Conservation (phyloP, 1,140 invertebrate species). For the Pogonomyrmex californicus region DNA sequence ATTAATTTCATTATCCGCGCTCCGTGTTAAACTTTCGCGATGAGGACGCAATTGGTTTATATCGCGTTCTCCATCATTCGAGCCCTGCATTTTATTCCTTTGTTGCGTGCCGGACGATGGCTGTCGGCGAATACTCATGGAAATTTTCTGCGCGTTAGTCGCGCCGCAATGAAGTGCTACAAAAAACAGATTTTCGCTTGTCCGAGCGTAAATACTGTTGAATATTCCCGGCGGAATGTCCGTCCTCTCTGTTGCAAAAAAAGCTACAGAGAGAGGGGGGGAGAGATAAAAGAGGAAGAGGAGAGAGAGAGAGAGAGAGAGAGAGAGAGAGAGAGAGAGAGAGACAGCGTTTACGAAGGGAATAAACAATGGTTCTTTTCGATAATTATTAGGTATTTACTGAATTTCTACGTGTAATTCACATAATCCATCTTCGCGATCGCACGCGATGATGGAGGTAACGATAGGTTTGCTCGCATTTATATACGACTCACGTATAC, state of each 20-base stretch:
- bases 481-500: neutral
- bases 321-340: neutral
- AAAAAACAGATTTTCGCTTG: constrained; percentile 66
- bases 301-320: neutral
- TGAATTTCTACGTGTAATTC: constrained; percentile 13
- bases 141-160: constrained; percentile 60
- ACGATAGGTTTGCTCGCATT: neutral
- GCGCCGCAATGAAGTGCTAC: constrained; percentile 16
- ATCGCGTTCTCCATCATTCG: constrained; percentile 32
- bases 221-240: constrained; percentile 35
- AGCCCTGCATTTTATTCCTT: constrained; percentile 32
- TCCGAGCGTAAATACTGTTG: constrained; percentile 50
- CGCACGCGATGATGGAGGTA: constrained; percentile 4
- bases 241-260: constrained; percentile 22
- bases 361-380: constrained; percentile 13
- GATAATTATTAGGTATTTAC: constrained; percentile 36
- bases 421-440: constrained; percentile 28
- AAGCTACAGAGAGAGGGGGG: neutral
- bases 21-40: constrained; percentile 64
- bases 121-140: constrained; percentile 43
- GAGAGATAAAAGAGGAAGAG: neutral
- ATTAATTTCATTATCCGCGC: constrained; percentile 67
- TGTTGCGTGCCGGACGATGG: constrained; percentile 49
- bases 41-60: constrained; percentile 49
- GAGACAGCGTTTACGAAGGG: neutral